Evolutionary conservation across 2,797 vertebrate species (phyloP).

Genomic region (Emydoidea blandingii): DNA sequence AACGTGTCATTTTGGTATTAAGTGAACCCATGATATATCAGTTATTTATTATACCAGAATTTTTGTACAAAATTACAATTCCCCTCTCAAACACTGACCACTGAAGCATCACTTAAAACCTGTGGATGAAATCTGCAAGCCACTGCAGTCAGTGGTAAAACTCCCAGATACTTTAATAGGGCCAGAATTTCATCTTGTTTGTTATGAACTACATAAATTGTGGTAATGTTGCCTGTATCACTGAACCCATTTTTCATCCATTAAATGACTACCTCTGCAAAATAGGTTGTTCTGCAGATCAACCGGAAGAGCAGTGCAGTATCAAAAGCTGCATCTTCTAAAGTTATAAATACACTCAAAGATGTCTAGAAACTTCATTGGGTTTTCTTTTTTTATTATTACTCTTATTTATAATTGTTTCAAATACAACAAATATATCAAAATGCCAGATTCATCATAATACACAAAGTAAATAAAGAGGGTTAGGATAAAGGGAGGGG

Average conservation of each 20-base stretch:
- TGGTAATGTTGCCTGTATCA: neutral
- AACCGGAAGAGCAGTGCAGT: neutral
- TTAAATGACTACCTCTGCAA: neutral
- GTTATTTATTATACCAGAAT: neutral
- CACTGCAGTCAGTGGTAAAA: neutral
- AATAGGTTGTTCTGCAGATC: neutral
- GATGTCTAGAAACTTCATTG: neutral
- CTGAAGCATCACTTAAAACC: neutral
- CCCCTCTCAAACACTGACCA: neutral
- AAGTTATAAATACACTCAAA: neutral
- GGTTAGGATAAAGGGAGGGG: neutral
- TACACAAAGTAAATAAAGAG: neutral
- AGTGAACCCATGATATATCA: neutral
- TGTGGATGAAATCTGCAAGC: neutral
- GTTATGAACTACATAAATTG: neutral
- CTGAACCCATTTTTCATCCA: neutral
- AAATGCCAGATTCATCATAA: neutral
- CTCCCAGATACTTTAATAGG: neutral
- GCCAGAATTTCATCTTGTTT: neutral
- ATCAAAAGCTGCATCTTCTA: neutral
- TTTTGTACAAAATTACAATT: neutral
- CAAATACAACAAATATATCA: neutral
- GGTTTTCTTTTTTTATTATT: neutral
- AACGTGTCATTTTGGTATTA: neutral
- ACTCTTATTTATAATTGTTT: neutral